A percentile compares a stretch with the other conserved stretches of the same genome.
These are phyloP conservation scores for Rousettus madagascariensis DNA, from an alignment of 2,797 vertebrate species.

Conservation along the genomic window DNA sequence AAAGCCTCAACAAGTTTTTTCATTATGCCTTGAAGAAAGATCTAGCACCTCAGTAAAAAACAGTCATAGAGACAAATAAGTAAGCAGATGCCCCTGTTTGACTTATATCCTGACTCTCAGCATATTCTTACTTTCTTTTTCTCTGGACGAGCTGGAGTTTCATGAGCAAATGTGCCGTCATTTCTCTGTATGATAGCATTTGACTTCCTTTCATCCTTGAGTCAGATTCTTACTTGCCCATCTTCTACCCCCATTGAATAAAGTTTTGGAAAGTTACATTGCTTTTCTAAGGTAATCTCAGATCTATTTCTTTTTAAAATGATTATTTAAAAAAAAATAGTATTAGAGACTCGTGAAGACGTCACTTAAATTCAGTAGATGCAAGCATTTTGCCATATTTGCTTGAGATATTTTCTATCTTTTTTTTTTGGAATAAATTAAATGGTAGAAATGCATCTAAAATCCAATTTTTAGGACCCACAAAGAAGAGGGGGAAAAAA, in stretches of 20 bases:
- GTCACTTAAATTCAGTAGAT: background rate
- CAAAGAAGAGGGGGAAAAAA: background rate
- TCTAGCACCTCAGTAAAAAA: background rate
- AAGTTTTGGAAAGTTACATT: background rate
- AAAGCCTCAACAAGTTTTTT: background rate
- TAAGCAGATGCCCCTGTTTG: background rate
- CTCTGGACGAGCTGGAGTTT: background rate
- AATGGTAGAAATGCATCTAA: background rate
- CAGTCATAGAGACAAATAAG: background rate
- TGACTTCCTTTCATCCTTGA: background rate
- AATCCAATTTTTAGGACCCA: background rate
- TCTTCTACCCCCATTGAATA: background rate
- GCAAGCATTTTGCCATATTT: background rate
- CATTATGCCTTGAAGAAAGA: background rate
- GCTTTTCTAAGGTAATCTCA: background rate
- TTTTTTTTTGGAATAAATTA: background rate
- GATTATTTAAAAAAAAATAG: background rate
- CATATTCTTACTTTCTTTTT: background rate
- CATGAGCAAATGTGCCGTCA: background rate
- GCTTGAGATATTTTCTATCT: background rate
- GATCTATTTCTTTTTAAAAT: background rate
- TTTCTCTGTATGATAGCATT: background rate
- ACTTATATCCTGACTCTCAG: background rate
- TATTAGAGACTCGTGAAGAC: background rate
- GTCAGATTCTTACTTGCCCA: background rate